Base-by-base conservation (phyloP, 2,888 invertebrate genomes). In the Lasioglossum morio region DNA sequence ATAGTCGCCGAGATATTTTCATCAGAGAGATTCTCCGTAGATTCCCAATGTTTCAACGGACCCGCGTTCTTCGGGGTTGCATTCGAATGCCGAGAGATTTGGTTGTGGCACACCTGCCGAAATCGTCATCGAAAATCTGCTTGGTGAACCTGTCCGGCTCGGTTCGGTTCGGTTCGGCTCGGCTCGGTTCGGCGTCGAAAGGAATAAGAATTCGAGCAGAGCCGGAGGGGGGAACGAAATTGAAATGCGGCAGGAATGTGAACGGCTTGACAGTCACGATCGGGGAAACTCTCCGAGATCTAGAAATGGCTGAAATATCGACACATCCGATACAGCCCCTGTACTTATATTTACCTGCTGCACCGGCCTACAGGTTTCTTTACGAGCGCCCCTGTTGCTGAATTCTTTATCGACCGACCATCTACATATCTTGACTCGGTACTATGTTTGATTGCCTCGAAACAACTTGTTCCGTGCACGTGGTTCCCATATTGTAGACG, bases 291-390 rank as follows among this genome's bases (percentile, higher is more conserved):
- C 75, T 75, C 84, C 34, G 85, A 82, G 87, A 88, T 87, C 84
- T 75, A 72, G 87, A 87, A 89, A 82, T 84, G 87, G 79, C 72
- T 90, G 87, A 90, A 90, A 90, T 89, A 89, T 89, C 90, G 89
- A 88, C 90, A 88, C 87, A 89, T 89, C 87, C 87, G 83, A 78
- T 78, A 60, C 87, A 89, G 83, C 43, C 53, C 69, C 80, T 66
- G 77, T 81, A 78, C 82, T 88, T 88, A 89, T 90, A 88, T 89
- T 90, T 90, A 87, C 87, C 80, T 76, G 78, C 37, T 76, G 72
- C 75, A 43, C 70, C 60, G 34, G 48, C 75, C 70, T 70, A 27
- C 77, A 79, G 72, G 77, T 85, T 89, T 89, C 85, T 90, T 89
- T 90, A 90, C 88, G 90, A 87, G 69, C 76, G 53, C 66, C 48